Conservation (phyloP, 64 coral and sea anemone genomes). For the Montipora cactus region DNA sequence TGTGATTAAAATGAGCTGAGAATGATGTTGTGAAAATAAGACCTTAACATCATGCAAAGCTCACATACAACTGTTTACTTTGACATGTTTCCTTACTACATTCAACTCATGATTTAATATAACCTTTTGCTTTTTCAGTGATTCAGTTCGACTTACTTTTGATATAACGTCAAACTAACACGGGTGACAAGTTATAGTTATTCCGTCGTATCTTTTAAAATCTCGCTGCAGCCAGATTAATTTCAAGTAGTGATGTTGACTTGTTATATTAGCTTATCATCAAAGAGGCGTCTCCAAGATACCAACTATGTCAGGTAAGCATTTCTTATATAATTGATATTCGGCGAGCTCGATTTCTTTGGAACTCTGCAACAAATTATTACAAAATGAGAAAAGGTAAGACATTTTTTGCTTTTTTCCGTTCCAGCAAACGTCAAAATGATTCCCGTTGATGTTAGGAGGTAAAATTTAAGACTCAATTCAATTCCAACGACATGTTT, state of each 20-base stretch:
- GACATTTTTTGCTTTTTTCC: neutral
- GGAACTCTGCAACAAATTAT: neutral
- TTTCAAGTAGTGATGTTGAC: slow-evolving; percentile 1
- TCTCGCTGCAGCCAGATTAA: neutral
- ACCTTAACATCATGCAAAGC: neutral
- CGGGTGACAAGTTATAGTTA: neutral
- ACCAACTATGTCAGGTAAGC: neutral
- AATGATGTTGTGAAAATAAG: neutral
- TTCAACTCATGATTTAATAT: neutral
- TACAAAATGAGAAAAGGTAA: slow-evolving; percentile 38
- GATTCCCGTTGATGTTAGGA: too few relatives aligned
- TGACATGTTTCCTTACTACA: too few relatives aligned
- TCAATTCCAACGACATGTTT: too few relatives aligned
- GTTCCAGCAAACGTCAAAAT: too few relatives aligned
- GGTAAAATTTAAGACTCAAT: too few relatives aligned
- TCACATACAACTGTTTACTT: neutral
- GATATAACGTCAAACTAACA: neutral
- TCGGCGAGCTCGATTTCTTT: neutral
- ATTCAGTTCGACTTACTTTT: neutral
- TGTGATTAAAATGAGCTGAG: slow-evolving; percentile 4
- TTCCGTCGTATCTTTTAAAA: neutral
- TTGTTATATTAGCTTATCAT: neutral
- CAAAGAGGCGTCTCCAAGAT: slow-evolving; percentile 20
- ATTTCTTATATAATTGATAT: slow-evolving; percentile 26
- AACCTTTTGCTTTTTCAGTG: neutral